Evolutionary conservation across 2,113 vertebrate species (phyloP).

Genomic region (Zootoca vivipara): DNA sequence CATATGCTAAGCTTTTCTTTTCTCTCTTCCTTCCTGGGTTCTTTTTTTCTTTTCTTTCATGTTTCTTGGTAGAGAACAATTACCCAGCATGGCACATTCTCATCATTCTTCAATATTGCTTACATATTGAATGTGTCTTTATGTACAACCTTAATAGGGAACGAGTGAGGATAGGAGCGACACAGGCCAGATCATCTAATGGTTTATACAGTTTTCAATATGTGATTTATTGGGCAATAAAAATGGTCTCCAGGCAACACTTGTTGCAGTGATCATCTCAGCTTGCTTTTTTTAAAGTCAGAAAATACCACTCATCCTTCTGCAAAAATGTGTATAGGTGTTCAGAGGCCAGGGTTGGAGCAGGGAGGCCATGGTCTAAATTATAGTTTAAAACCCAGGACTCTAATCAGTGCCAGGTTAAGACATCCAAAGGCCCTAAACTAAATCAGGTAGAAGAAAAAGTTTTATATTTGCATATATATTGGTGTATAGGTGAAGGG

Average conservation of each 20-base stretch:
- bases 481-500: too few relatives aligned
- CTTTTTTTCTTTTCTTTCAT: neutral
- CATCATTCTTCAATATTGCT: neutral
- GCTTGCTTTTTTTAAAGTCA: neutral
- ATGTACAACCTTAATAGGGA: neutral
- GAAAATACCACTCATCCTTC: neutral
- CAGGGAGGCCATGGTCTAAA: too few relatives aligned
- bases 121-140: neutral
- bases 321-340: too few relatives aligned
- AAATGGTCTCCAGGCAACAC: neutral
- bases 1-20: neutral
- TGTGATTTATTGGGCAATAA: constrained; percentile 19
- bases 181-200: neutral
- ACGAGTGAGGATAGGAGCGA: neutral
- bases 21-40: neutral
- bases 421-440: too few relatives aligned
- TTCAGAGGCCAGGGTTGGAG: too few relatives aligned
- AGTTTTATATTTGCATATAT: too few relatives aligned
- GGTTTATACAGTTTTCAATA: neutral
- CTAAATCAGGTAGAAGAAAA: too few relatives aligned
- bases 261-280: neutral
- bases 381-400: too few relatives aligned
- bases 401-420: too few relatives aligned
- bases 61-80: neutral
- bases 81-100: neutral